phyloP scores from a whole-genome alignment of 2,888 invertebrate genomes.

The Invenusta paracnida region DNA sequence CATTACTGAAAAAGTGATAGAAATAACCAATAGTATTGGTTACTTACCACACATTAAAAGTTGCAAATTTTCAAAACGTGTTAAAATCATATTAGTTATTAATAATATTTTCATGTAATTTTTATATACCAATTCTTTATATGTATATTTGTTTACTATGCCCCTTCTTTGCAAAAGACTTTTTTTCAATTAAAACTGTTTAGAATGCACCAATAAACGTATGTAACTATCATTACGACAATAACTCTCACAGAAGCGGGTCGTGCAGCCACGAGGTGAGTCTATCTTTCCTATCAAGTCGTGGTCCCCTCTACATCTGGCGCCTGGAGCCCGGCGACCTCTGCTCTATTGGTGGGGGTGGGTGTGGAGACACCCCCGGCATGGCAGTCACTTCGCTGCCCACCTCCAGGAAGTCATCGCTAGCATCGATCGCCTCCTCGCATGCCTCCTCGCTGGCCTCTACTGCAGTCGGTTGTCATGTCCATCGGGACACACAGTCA shows the following conservation, averaged over 20 bases:
- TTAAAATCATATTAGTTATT: too few species aligned
- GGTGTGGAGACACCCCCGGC: slow-evolving; percentile 44
- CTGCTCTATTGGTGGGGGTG: slow-evolving; percentile 40
- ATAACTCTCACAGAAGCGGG: too few species aligned
- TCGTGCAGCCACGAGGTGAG: neutral
- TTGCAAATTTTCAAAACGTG: too few species aligned
- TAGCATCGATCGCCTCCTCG: neutral
- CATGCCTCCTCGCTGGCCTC: neutral
- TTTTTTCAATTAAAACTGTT: too few species aligned
- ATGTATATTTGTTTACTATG: neutral
- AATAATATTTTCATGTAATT: neutral
- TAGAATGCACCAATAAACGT: too few species aligned
- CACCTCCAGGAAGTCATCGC: neutral
- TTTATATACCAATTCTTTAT: neutral
- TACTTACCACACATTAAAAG: too few species aligned
- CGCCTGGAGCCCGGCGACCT: slow-evolving; percentile 7
- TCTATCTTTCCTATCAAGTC: slow-evolving; percentile 50
- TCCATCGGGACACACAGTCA: slow-evolving; percentile 22
- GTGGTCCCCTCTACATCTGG: slow-evolving; percentile 58
- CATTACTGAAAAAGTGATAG: too few species aligned
- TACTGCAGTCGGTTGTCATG: neutral
- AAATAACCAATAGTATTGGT: too few species aligned
- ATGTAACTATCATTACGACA: too few species aligned
- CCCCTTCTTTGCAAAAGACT: too few species aligned
- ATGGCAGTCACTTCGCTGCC: neutral